Evolutionary conservation across 2,797 vertebrate genomes (phyloP), one percentile per base, ranked within the genome.

Genomic region (Fringilla coelebs): DNA sequence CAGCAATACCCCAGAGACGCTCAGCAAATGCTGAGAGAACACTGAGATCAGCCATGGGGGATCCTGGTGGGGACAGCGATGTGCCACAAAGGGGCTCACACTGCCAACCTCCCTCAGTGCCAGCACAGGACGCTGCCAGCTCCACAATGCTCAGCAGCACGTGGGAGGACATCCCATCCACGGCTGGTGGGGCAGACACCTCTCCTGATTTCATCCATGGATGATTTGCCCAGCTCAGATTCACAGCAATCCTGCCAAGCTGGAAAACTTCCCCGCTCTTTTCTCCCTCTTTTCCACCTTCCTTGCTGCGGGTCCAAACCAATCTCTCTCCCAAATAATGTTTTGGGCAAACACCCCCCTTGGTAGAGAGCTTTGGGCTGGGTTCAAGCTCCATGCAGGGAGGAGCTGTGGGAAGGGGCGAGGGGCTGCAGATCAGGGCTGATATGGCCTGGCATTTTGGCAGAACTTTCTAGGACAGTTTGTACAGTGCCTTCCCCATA

Each of bases 381-480:
- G 87, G 54, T 46, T 85, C 21, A 55, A 55, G 85, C 51, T 68
- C 63, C 45, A 2, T 0, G 3, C 31, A 7, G 48, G 17, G 67
- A 51, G 48, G 15, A 73, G 2, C 2, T 89, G 93, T 93, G 92
- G 90, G 93, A 95, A 95, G 97, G 88, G 90, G 88, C 45, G 13
- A 88, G 92, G 92, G 90, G 95, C 83, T 91, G 80, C 89, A 90
- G 96, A 97, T 96, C 90, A 92, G 95, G 93, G 93, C 91, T 96
- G 96, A 97, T 96, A 81, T 2, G 61, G 95, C 54, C 95, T 96
- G 97, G 96, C 97, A 95, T 86, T 97, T 82, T 95, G 96, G 97
- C 97, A 96, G 96, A 74, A 90, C 81, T 96, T 96, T 97, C 96
- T 94, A 94, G 96, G 97, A 96, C 96, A 97, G 96, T 97, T 97